Conservation (phyloP, 2,113 vertebrate species). For the Nettapus auritus region DNA sequence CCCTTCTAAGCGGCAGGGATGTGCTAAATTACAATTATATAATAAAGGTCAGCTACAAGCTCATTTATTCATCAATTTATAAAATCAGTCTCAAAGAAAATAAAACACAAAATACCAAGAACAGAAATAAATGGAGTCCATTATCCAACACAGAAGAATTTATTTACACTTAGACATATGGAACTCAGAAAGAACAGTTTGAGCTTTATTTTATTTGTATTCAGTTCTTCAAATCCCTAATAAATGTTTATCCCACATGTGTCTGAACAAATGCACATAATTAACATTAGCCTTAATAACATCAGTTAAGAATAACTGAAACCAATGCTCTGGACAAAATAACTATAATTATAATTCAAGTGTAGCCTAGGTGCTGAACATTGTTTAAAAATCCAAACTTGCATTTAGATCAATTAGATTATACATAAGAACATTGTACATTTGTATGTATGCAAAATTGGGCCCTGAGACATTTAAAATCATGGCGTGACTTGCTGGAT, state of each 20-base stretch:
- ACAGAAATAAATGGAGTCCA: background rate
- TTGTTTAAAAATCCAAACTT: background rate
- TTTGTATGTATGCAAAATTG: background rate
- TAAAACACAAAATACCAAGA: background rate
- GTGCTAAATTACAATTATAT: background rate
- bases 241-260: background rate
- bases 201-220: background rate
- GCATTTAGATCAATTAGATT: background rate
- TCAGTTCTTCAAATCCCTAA: background rate
- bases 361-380: background rate
- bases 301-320: background rate
- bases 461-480: constrained; percentile 37
- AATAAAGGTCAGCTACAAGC: background rate
- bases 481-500: background rate
- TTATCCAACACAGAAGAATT: constrained; percentile 18
- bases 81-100: background rate
- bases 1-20: background rate
- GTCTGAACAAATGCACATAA: constrained; percentile 27
- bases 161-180: constrained; percentile 47
- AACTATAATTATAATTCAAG: background rate
- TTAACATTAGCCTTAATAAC: background rate
- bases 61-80: background rate
- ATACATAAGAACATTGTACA: background rate
- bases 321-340: background rate
- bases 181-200: background rate